phyloP scores from a whole-genome alignment of 2,797 vertebrate species.

The Chelonia mydas region DNA sequence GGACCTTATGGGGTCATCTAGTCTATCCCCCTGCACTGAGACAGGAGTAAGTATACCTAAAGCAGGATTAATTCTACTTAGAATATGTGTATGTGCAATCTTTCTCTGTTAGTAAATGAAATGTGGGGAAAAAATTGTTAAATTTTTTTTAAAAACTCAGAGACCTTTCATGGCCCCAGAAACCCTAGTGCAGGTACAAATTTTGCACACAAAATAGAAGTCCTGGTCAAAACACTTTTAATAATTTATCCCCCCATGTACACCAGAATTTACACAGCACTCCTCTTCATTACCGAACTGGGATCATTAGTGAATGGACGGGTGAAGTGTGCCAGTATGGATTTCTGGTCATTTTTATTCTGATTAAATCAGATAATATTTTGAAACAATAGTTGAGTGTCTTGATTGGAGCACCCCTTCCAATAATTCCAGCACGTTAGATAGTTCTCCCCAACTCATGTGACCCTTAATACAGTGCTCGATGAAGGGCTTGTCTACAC shows the following conservation, averaged over 20 bases:
- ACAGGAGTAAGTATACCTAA: not conserved
- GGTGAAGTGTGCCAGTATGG: not conserved
- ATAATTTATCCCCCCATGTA: not conserved
- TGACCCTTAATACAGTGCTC: not conserved
- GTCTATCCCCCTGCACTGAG: not conserved
- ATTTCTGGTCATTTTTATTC: not conserved
- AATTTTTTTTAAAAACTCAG: no score
- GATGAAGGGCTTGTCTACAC: fast-evolving
- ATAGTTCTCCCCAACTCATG: not conserved
- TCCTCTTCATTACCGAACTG: not conserved
- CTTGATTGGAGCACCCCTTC: not conserved
- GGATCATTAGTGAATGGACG: not conserved
- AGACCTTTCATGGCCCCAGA: not conserved
- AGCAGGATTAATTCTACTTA: not conserved
- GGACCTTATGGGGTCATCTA: not conserved
- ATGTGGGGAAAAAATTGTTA: not conserved
- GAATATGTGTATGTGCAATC: not conserved
- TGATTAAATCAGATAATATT: not conserved
- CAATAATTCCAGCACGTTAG: not conserved
- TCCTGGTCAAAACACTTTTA: not conserved
- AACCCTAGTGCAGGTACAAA: not conserved
- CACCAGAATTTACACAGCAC: no score
- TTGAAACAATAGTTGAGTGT: not conserved
- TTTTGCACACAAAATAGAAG: not conserved
- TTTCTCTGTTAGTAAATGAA: not conserved